Evolutionary conservation across 2,888 invertebrate genomes (phyloP), one percentile per base, ranked within the genome.

Genomic region (Tetragonisca angustula): DNA sequence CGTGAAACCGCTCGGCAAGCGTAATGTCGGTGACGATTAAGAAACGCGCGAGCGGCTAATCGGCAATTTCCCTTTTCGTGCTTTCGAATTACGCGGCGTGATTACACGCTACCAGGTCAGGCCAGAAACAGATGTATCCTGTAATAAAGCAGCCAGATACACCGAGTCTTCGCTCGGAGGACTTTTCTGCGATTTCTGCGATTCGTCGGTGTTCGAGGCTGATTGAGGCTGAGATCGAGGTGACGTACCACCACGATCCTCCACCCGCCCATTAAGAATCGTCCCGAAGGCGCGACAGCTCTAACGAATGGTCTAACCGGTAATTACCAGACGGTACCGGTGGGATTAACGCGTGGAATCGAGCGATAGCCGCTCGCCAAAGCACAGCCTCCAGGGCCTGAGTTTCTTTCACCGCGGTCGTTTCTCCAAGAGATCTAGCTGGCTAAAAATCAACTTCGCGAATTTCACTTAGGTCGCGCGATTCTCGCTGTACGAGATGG

Each of bases 61-160:
- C 92, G 92, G 85, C 91, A 90, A 92, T 93, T 92, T 93, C 90
- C 91, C 90, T 90, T 43, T 86, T 89, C 90, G 89, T 90, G 90
- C 88, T 88, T 92, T 92, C 91, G 92, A 92, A 92, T 93, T 91
- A 91, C 90, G 86, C 72, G 88, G 67, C 89, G 87, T 91, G 92
- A 93, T 93, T 92, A 91, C 89, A 91, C 86, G 89, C 79, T 85
- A 85, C 90, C 89, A 87, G 83, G 24, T 24, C 87, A 68, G 9
- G 64, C 84, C 87, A 86, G 88, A 89, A 92, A 91, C 87, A 90
- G 88, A 91, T 89, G 91, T 90, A 90, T 92, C 92, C 91, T 92
- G 92, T 89, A 91, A 90, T 92, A 91, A 92, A 89, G 76, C 83
- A 79, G 73, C 72, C 15, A 15, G 86, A 87, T 81, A 87, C 83